Evolutionary conservation across 2,888 invertebrate species (phyloP), one percentile per base, ranked within the genome.

Genomic region (Eupeodes luniger): DNA sequence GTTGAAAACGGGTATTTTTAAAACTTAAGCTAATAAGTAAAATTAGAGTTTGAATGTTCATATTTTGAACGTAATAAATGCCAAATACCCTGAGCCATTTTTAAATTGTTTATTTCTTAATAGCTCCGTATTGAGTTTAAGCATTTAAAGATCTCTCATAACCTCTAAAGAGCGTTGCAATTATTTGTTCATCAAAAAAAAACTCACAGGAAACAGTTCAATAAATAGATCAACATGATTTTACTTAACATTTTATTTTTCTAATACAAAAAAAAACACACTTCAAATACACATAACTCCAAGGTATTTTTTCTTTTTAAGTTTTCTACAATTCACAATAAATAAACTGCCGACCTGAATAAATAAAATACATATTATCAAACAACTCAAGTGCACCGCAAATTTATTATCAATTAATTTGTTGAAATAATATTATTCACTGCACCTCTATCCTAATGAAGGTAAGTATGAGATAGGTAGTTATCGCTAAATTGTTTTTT

Each of bases 341-440:
- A 57, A 64, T 14, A 44, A 64, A n/a, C 44, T 16, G 19, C 64
- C 64, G 64, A 12, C 64, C 64, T 64, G 64, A 64, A 47, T 19
- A 64, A 64, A 64, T 47, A 64, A 47, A 19, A 64, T 7, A 57
- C 14, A 11, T 57, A 19, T 12, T 19, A 64, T 44, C 64, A 64
- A 64, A 64, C 47, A 64, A 19, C 19, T 47, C 64, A 64, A 64
- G 64, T 64, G 64, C 64, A 64, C 19, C 6, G 64, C 64, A 64
- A 47, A 64, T 64, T 47, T 64, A 47, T 47, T 12, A 64, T 64
- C 64, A 64, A 64, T 64, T 47, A 64, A 27, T 19, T 64, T 47
- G 19, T 47, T 47, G 12, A 61, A 53, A 61, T 61, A 61, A 61
- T 10, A 40, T 61, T 40, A 61, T 27, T 27, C 40, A 40, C 40